A percentile compares a stretch with the other conserved stretches of the same genome.
Evolutionary conservation across 2,113 vertebrate species (phyloP).

Genomic region (Hippolais icterina): DNA sequence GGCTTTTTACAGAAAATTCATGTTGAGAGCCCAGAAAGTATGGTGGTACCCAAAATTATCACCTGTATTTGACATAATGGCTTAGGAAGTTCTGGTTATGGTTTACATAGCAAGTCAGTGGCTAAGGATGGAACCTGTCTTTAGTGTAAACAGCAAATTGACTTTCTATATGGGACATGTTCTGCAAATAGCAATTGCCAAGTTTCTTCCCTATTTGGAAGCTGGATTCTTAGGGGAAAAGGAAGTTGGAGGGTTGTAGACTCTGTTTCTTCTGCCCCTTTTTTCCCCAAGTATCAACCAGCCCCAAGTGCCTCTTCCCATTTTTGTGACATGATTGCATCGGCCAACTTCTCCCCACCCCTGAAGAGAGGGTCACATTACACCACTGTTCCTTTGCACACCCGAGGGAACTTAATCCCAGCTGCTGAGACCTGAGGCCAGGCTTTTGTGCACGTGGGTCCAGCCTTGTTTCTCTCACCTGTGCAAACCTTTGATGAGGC

Average conservation of each 20-base stretch:
- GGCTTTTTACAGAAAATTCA: not conserved
- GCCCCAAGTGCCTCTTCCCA: not conserved
- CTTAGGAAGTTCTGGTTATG: not conserved
- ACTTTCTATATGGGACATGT: accelerated
- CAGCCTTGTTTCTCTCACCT: accelerated
- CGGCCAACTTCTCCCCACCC: not conserved
- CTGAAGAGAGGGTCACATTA: not conserved
- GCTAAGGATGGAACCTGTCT: not conserved
- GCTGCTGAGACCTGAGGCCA: not conserved
- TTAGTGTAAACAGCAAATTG: not conserved
- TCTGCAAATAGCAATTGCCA: not conserved
- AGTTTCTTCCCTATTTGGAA: not conserved
- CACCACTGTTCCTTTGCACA: not conserved
- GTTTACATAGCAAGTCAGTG: not conserved
- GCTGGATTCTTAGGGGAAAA: not conserved
- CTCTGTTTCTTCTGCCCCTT: not conserved
- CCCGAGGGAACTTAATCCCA: not conserved
- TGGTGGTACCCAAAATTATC: not conserved
- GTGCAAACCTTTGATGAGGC: not conserved
- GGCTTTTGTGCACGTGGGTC: not conserved
- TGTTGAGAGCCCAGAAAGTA: not conserved
- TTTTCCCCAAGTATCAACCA: not conserved
- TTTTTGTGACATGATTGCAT: not conserved
- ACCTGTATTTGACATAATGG: not conserved
- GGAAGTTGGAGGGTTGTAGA: not conserved